Evolutionary conservation across 2,797 vertebrate species (phyloP), one percentile per base, ranked within the genome.

Genomic region (Peromyscus melanophrys): DNA sequence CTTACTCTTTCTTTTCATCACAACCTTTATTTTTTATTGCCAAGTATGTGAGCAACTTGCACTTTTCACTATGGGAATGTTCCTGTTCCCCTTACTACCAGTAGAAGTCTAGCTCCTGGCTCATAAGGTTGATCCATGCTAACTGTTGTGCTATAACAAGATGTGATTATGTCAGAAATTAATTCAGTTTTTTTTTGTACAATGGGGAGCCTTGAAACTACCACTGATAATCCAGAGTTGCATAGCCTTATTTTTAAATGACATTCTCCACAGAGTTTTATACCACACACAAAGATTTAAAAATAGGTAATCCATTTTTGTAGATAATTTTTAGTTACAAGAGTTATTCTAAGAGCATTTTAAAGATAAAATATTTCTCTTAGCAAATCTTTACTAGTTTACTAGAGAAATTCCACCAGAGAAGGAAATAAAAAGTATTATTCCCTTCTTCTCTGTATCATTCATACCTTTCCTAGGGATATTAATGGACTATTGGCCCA

Each of bases 361-460:
- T 76, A 89, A 82, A 89, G 46, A 14, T 85, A 57, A 34, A 61
- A 63, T 67, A 61, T 81, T 90, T 16, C 37, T 80, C 46, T 12
- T 67, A 65, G 34, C 0, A 71, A 65, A 82, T 85, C 1, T 65
- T 40, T 73, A 59, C 49, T 49, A 29, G 10, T 87, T 43, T 29
- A n/a, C 31, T 75, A 69, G 77, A 95, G 82, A 85, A 82, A 73
- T 52, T 92, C 25, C 4, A 52, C 16, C 27, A 73, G 43, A 63
- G 2, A 87, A 90, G 40, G 31, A 92, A 86, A 86, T n/a, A 29
- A 31, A 52, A 49, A 34, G 0, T 61, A 34, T 43, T 5, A 5
- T 4, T 11, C 5, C 2, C 19, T 14, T 87, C 4, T 40, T 0
- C 71, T 65, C 6, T 10, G 19, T 4, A 1, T 59, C 6, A 1